phyloP scores from a whole-genome alignment of 2,888 invertebrate genomes.

The Cinara cedri region DNA sequence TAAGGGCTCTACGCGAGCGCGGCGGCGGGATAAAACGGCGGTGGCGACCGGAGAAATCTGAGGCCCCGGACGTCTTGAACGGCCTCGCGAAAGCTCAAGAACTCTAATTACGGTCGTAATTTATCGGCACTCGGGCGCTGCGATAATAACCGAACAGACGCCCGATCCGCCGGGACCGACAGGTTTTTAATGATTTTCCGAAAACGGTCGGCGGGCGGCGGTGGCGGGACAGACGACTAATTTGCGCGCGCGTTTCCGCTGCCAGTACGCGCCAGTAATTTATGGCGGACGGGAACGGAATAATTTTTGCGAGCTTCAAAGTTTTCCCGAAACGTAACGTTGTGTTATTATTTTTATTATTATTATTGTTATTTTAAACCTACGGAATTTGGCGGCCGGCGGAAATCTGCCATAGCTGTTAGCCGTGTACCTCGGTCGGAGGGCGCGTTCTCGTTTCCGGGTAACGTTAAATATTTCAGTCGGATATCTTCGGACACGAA shows the following conservation, averaged over 20 bases:
- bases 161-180: constrained; percentile 25
- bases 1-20: no score
- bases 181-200: constrained; percentile 54
- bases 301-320: constrained; percentile 35
- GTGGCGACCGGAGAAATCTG: no score
- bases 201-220: constrained; percentile 24
- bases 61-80: not conserved
- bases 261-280: constrained; percentile 16
- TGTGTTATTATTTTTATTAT: not conserved
- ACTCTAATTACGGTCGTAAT: constrained; percentile 41
- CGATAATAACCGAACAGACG: constrained; percentile 13
- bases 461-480: no score
- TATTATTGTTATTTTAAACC: constrained; percentile 15
- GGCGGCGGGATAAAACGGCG: not conserved
- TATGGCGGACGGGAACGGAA: constrained; percentile 45
- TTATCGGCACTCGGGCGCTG: constrained; percentile 10
- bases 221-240: constrained; percentile 8
- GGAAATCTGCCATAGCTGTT: not conserved
- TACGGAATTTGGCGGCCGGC: not conserved
- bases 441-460: no score
- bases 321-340: not conserved
- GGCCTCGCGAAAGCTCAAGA: constrained; percentile 15
- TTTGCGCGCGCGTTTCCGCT: constrained; percentile 10
- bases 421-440: no score
- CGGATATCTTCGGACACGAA: no score